Evolutionary conservation across 2,888 invertebrate species (phyloP).

Genomic region (Idaea biselata): DNA sequence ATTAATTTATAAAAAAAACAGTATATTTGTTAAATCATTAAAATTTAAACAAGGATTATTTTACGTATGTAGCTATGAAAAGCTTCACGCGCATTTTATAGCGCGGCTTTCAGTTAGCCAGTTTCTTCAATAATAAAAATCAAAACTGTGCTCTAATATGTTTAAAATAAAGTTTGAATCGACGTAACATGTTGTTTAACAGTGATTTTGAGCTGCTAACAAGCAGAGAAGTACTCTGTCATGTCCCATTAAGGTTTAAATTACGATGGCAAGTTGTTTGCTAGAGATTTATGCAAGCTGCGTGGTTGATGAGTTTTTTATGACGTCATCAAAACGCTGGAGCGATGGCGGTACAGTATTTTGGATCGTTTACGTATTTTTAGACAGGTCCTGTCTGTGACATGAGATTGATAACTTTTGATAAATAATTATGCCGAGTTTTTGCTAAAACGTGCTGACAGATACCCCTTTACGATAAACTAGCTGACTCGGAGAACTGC

Average conservation of each 20-base stretch:
- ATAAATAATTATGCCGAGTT: background rate
- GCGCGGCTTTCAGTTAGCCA: constrained; percentile 13
- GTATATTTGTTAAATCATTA: background rate
- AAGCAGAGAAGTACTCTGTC: constrained; percentile 10
- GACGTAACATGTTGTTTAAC: background rate
- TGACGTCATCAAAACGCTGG: constrained; percentile 65
- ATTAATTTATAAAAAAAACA: background rate
- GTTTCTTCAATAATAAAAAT: background rate
- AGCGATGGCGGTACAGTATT: constrained; percentile 44
- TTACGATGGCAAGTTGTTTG: constrained; percentile 10
- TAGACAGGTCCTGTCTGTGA: constrained; percentile 10
- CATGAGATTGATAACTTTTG: constrained; percentile 7
- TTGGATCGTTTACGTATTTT: constrained; percentile 25
- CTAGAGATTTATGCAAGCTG: constrained; percentile 51
- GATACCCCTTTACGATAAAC: too few species aligned
- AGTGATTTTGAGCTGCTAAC: constrained; percentile 15
- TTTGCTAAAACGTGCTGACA: too few species aligned
- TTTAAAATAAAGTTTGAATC: background rate
- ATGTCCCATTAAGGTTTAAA: constrained; percentile 11
- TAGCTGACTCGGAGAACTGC: too few species aligned
- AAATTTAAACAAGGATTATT: constrained; percentile 8
- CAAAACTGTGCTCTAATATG: background rate
- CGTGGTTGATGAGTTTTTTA: constrained; percentile 56
- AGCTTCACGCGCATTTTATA: constrained; percentile 32
- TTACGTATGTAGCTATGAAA: constrained; percentile 23